Evolutionary conservation across 2,797 vertebrate genomes (phyloP).

Genomic region (Adelosebastes latens): DNA sequence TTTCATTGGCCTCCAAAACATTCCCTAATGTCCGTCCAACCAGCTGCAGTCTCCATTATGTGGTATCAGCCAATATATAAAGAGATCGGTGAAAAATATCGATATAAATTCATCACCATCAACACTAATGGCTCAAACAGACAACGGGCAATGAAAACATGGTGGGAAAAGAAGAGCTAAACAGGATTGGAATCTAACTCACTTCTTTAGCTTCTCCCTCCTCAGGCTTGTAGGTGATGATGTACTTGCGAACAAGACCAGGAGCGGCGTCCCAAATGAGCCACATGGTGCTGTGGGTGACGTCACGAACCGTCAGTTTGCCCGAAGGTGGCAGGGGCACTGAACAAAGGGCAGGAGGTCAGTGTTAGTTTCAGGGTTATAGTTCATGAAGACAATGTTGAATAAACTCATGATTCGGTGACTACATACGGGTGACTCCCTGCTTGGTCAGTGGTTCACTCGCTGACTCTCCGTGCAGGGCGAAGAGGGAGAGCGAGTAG

Average conservation of each 20-base stretch:
- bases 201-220: conserved; percentile 92
- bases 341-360: conserved; percentile 63
- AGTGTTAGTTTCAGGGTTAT: not conserved
- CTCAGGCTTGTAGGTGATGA: conserved; percentile 89
- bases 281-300: conserved; percentile 93
- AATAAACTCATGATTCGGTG: not conserved
- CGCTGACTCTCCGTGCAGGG: conserved; percentile 85
- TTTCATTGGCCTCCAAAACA: conserved; percentile 39
- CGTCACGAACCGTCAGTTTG: conserved; percentile 87
- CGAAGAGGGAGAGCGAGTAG: conserved; percentile 89
- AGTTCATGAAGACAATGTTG: not conserved
- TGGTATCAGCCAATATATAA: conserved; percentile 41
- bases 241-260: conserved; percentile 91
- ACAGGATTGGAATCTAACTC: conserved; percentile 34
- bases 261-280: conserved; percentile 91
- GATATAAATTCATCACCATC: conserved; percentile 59
- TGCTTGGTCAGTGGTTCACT: conserved; percentile 90
- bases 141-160: conserved; percentile 19
- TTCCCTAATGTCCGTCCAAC: conserved; percentile 36
- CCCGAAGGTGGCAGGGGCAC: conserved; percentile 90
- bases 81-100: conserved; percentile 47
- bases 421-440: conserved; percentile 92
- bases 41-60: conserved; percentile 68
- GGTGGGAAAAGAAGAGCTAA: not conserved
- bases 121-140: conserved; percentile 64